phyloP scores from a whole-genome alignment of 2,797 vertebrate genomes.

The Anguilla obscura region DNA sequence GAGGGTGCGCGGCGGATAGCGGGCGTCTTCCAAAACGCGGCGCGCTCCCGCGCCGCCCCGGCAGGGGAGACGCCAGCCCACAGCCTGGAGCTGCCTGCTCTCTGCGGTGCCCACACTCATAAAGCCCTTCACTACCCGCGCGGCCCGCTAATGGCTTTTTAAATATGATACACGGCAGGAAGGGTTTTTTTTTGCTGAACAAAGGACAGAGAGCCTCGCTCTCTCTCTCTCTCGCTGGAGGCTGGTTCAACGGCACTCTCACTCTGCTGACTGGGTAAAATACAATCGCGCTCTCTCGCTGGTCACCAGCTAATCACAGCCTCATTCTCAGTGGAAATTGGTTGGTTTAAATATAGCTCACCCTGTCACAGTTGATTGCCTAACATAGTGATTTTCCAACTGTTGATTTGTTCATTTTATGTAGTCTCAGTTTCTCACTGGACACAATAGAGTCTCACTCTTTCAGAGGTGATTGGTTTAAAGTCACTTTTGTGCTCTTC shows the following conservation, averaged over 20 bases:
- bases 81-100: not conserved
- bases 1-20: not conserved
- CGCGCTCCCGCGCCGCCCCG: not conserved
- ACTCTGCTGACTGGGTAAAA: not conserved
- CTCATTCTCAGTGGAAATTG: not conserved
- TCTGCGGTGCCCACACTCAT: not conserved
- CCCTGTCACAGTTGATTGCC: not conserved
- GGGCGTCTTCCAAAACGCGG: not conserved
- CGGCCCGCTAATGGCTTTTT: not conserved
- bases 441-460: not conserved
- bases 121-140: not conserved
- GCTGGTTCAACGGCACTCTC: not conserved
- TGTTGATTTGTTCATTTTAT: not conserved
- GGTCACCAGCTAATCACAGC: not conserved
- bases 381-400: not conserved
- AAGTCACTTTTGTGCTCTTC: no score
- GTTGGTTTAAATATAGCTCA: not conserved
- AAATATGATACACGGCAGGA: not conserved
- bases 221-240: not conserved
- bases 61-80: not conserved
- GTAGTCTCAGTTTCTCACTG: not conserved
- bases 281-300: not conserved
- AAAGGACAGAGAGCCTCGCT: not conserved
- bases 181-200: not conserved
- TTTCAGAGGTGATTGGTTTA: no score